phyloP scores from a whole-genome alignment of 2,797 vertebrate genomes.

The Leucoraja ocellata region DNA sequence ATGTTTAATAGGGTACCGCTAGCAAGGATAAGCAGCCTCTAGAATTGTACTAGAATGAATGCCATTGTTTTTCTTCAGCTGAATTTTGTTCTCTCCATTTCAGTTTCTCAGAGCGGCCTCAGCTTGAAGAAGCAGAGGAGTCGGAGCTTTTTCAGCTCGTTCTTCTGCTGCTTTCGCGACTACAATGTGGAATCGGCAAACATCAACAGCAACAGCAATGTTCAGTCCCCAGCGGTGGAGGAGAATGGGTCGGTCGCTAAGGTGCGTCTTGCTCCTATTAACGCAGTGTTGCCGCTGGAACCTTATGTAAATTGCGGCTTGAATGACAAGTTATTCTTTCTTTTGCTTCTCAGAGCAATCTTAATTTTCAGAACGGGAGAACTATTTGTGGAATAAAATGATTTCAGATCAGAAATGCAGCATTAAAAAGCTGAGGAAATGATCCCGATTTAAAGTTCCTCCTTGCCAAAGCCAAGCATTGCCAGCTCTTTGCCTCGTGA shows the following conservation, averaged over 20 bases:
- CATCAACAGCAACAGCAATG: constrained; percentile 67
- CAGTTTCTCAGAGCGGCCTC: constrained; percentile 89
- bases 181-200: constrained; percentile 82
- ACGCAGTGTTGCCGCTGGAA: not conserved
- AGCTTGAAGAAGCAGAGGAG: constrained; percentile 90
- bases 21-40: not conserved
- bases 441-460: not conserved
- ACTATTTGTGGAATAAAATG: not conserved
- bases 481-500: not conserved
- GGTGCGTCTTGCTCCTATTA: constrained; percentile 58
- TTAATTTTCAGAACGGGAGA: not conserved
- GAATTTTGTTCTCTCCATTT: not conserved
- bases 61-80: not conserved
- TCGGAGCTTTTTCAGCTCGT: constrained; percentile 91
- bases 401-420: not conserved
- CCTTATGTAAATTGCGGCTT: not conserved
- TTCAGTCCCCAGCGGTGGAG: constrained; percentile 76
- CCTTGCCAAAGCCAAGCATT: not conserved
- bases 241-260: constrained; percentile 88
- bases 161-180: constrained; percentile 97
- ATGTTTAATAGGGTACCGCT: not conserved
- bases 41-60: not conserved
- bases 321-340: not conserved
- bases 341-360: not conserved
- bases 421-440: not conserved